Evolutionary conservation across 2,888 invertebrate species (phyloP), one percentile per base, ranked within the genome.

Genomic region (Zelleria hepariella): DNA sequence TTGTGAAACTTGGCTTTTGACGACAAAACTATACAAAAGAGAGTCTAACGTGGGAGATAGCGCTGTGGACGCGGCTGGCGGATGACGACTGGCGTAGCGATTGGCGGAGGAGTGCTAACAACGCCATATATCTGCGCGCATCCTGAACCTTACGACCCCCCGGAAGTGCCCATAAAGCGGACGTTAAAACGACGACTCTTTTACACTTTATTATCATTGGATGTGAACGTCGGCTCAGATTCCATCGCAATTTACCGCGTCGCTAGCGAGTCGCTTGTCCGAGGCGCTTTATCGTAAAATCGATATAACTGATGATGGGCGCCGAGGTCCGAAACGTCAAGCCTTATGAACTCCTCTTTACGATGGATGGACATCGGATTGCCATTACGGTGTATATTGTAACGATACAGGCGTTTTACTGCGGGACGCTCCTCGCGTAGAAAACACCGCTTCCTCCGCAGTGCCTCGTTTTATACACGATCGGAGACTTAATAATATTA

Each of bases 141-240:
- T 80, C 77, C 78, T 74, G 79, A 78, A 77, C 80, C 82, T 78
- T 80, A 79, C 78, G 78, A 73, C 78, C 75, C 76, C 71, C 72
- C 76, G 79, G 79, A 86, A 86, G 83, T 80, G 77, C 76, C 83
- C 80, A 85, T 88, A 88, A 87, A 88, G 82, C 75, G 80, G 74
- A 80, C 87, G 84, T 86, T 87, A 87, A 86, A 88, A 78, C 80
- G 85, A 78, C 79, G 82, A 86, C 79, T 86, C 86, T 88, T 88
- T 87, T 87, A 88, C 84, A 82, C 80, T 88, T 88, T 88, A 87
- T 88, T 88, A 86, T 88, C 83, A 88, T 88, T 88, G 87, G 84
- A 85, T 86, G 86, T 82, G 86, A 86, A 77, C 82, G 80, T 69
- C 73, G 77, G 82, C 83, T 86, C 85, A 85, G 87, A 88, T 88